These are phyloP conservation scores for Microcebus tavaratra DNA, from an alignment of 2,113 vertebrate species.

Conservation along the genomic window DNA sequence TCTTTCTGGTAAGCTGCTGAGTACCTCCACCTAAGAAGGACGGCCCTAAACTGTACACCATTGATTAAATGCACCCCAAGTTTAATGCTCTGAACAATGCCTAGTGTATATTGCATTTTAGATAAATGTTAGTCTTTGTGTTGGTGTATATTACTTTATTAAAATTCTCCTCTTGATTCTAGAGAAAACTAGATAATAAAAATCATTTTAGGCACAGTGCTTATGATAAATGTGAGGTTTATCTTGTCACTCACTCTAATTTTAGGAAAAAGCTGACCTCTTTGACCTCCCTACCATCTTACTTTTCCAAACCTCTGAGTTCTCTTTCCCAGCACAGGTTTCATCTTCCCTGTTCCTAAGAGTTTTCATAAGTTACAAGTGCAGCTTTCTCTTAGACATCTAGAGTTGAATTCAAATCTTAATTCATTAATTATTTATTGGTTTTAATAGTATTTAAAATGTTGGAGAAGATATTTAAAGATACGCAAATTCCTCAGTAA, in stretches of 20 bases:
- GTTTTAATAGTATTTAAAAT: background rate
- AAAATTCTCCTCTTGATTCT: background rate
- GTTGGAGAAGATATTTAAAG: background rate
- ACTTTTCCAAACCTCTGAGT: background rate
- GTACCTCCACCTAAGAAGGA: background rate
- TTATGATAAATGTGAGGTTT: background rate
- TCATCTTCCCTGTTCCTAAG: background rate
- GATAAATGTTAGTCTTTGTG: background rate
- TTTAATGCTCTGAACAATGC: background rate
- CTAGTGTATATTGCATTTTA: background rate
- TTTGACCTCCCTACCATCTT: background rate
- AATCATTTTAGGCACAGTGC: background rate
- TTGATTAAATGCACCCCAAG: background rate
- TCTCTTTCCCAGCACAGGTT: background rate
- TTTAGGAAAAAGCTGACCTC: background rate
- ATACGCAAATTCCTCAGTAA: background rate
- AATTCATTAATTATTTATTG: background rate
- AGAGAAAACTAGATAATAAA: background rate
- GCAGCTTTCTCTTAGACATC: background rate
- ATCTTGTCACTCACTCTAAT: background rate
- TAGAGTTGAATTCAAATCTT: background rate
- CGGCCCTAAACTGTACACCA: background rate
- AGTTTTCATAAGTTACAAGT: background rate
- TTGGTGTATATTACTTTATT: background rate
- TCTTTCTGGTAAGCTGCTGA: background rate